phyloP scores from a whole-genome alignment of 2,888 invertebrate genomes.

The Lypha dubia region DNA sequence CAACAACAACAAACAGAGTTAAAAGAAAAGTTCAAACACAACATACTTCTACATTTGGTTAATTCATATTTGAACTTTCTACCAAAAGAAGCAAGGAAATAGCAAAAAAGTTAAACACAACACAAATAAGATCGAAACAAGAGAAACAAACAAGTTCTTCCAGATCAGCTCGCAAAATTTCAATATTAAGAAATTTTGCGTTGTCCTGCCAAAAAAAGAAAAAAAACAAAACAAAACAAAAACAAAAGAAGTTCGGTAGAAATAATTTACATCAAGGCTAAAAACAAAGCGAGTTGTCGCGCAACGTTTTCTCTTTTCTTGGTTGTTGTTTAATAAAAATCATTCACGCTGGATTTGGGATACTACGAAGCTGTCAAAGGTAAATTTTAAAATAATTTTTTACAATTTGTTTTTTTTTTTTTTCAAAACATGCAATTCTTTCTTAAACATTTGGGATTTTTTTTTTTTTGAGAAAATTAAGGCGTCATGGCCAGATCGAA shows the following conservation, averaged over 20 bases:
- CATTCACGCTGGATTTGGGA: constrained; percentile 84
- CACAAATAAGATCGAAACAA: neutral
- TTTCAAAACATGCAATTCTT: too few relatives aligned
- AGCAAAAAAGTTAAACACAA: constrained; percentile 20
- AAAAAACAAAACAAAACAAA: too few relatives aligned
- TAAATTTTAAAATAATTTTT: constrained; percentile 72
- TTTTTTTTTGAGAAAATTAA: too few relatives aligned
- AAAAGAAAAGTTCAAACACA: constrained; percentile 17
- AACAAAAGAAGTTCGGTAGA: neutral
- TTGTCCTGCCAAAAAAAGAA: constrained; percentile 24
- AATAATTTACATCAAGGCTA: neutral
- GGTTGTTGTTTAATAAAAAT: constrained; percentile 75
- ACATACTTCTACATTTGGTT: constrained; percentile 18
- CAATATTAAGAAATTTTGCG: constrained; percentile 37
- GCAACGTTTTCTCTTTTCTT: constrained; percentile 25
- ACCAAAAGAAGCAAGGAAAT: constrained; percentile 5
- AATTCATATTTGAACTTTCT: constrained; percentile 47
- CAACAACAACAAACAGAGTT: constrained; percentile 10
- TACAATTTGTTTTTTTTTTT: too few relatives aligned
- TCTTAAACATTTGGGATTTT: too few relatives aligned
- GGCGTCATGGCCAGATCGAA: too few relatives aligned
- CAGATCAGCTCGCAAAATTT: constrained; percentile 40
- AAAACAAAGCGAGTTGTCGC: neutral
- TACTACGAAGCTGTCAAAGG: constrained; percentile 84
- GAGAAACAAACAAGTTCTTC: constrained; percentile 49